These are phyloP conservation scores for Condylura cristata DNA, from an alignment of 2,113 vertebrate species.

Conservation along the genomic window DNA sequence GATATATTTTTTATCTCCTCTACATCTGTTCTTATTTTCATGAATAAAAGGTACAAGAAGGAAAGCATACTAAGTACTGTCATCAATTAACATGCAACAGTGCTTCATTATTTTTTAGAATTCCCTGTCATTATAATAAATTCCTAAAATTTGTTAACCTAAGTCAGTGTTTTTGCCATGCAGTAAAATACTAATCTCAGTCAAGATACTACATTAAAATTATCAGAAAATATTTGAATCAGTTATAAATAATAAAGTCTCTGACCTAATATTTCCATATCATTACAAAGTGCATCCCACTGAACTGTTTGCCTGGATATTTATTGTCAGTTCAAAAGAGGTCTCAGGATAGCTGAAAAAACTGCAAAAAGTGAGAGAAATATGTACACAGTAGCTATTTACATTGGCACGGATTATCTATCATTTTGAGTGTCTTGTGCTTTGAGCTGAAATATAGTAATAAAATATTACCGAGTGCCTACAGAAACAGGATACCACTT, in stretches of 20 bases:
- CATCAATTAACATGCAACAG: neutral
- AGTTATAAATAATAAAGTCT: neutral
- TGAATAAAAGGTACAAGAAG: neutral
- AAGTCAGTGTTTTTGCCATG: neutral
- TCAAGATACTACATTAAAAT: neutral
- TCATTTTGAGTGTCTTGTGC: neutral
- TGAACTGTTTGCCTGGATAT: neutral
- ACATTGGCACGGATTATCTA: conserved; percentile 17
- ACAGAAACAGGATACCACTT: neutral
- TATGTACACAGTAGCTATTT: neutral
- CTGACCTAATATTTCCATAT: neutral
- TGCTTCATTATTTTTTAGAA: neutral
- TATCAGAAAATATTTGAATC: neutral
- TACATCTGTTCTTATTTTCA: neutral
- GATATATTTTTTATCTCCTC: neutral
- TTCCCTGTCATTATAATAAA: neutral
- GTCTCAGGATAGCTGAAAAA: neutral
- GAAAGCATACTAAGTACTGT: neutral
- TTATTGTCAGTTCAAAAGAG: neutral
- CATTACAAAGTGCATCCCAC: neutral
- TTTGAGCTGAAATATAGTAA: neutral
- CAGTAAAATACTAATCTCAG: neutral
- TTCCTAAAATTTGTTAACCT: neutral
- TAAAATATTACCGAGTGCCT: neutral
- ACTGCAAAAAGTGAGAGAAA: neutral